These are phyloP conservation scores for Marisa cornuarietis DNA, from an alignment of 1,140 invertebrate species.

Conservation along the genomic window DNA sequence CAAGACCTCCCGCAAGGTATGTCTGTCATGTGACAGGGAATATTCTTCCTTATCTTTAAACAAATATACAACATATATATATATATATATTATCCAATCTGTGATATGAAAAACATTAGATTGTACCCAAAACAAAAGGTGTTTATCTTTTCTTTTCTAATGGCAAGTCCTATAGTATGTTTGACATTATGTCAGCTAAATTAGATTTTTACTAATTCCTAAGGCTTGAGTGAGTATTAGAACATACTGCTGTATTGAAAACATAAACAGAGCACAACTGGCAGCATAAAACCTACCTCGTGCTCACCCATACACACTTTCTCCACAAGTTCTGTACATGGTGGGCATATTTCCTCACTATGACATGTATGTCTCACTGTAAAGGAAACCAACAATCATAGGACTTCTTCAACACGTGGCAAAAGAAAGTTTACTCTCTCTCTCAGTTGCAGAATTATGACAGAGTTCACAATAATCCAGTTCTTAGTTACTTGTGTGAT, in stretches of 20 bases:
- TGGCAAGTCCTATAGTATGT: no score
- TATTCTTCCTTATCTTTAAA: conserved; percentile 78
- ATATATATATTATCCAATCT: no score
- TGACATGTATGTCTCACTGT: conserved; percentile 73
- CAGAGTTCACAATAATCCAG: no score
- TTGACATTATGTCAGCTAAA: no score
- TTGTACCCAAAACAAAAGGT: no score
- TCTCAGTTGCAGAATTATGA: no score
- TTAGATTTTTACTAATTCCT: no score
- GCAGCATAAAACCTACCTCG: conserved; percentile 71
- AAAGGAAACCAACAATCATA: conserved; percentile 13
- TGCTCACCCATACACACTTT: conserved; percentile 90
- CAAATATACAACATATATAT: background rate
- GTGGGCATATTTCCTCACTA: conserved; percentile 81
- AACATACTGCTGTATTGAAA: background rate
- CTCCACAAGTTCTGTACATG: conserved; percentile 88
- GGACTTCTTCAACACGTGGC: background rate
- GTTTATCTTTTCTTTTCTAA: no score
- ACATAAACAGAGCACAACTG: conserved; percentile 5
- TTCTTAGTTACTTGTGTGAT: no score
- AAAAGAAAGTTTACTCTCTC: background rate
- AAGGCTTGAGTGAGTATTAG: background rate
- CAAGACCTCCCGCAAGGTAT: conserved; percentile 92
- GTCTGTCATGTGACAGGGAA: conserved; percentile 87
- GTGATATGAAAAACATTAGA: no score